Conservation (phyloP, 1,140 invertebrate species). For the Leucophenga varia region DNA sequence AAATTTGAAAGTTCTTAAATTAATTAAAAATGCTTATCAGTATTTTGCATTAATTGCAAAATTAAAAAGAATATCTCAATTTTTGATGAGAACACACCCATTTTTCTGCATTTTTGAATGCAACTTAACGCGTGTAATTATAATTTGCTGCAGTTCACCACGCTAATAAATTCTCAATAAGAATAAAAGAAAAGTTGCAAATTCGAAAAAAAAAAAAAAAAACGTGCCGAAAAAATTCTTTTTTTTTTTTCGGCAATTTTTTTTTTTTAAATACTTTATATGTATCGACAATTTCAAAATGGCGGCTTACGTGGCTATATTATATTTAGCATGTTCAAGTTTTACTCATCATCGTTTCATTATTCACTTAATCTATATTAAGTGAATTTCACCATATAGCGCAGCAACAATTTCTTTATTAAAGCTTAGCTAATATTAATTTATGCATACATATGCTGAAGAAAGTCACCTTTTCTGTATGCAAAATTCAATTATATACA, state of each 20-base stretch:
- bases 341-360: slow-evolving; percentile 3
- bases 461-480: slow-evolving; percentile 1
- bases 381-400: no score
- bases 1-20: slow-evolving; percentile 5
- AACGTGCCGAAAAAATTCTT: no score
- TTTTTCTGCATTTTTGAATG: no score
- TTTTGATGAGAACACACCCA: slow-evolving; percentile 29
- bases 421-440: neutral
- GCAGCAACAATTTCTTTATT: no score
- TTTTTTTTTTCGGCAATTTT: no score
- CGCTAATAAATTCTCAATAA: no score
- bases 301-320: slow-evolving; percentile 23
- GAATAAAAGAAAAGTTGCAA: no score
- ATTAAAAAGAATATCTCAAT: slow-evolving; percentile 3
- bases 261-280: slow-evolving; percentile 15
- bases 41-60: no score
- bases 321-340: slow-evolving; percentile 25
- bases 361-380: neutral
- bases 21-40: slow-evolving; percentile 9
- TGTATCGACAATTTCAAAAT: slow-evolving; percentile 37
- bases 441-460: neutral
- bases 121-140: no score
- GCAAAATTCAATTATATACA: slow-evolving; percentile 17
- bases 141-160: no score
- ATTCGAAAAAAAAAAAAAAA: no score